Evolutionary conservation across 2,113 vertebrate species (phyloP).

Genomic region (Zootoca vivipara): DNA sequence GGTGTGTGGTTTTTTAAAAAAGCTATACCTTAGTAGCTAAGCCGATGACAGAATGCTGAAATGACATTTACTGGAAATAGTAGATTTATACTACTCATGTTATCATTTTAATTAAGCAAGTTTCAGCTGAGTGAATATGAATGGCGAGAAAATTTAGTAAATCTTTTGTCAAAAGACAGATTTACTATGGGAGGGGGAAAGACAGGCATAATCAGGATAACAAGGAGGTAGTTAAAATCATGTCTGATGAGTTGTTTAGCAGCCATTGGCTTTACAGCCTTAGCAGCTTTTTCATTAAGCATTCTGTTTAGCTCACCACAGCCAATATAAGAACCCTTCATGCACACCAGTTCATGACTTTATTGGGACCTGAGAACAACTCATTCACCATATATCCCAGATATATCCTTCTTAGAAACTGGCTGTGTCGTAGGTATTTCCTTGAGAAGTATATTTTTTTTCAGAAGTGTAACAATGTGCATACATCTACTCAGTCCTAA

Average conservation of each 20-base stretch:
- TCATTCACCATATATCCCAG: neutral
- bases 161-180: slow-evolving; percentile 31
- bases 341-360: neutral
- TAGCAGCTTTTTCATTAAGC: slow-evolving; percentile 11
- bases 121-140: slow-evolving; percentile 33
- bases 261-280: slow-evolving; percentile 1
- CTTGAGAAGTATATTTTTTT: neutral
- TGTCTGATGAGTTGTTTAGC: slow-evolving; percentile 4
- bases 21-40: neutral
- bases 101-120: slow-evolving; percentile 31
- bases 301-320: slow-evolving; percentile 9
- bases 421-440: neutral
- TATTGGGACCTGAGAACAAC: slow-evolving; percentile 9
- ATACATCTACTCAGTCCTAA: neutral
- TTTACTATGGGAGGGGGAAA: neutral
- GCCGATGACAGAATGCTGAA: neutral
- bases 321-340: slow-evolving; percentile 3
- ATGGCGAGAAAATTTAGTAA: slow-evolving; percentile 33
- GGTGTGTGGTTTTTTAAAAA: neutral
- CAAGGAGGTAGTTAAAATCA: slow-evolving; percentile 9
- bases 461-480: neutral
- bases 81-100: neutral
- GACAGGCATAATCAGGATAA: slow-evolving; percentile 29
- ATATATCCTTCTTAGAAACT: neutral
- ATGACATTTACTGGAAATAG: neutral